These are phyloP conservation scores for Scarus forsteni DNA, from an alignment of 2,797 vertebrate species.

Conservation along the genomic window DNA sequence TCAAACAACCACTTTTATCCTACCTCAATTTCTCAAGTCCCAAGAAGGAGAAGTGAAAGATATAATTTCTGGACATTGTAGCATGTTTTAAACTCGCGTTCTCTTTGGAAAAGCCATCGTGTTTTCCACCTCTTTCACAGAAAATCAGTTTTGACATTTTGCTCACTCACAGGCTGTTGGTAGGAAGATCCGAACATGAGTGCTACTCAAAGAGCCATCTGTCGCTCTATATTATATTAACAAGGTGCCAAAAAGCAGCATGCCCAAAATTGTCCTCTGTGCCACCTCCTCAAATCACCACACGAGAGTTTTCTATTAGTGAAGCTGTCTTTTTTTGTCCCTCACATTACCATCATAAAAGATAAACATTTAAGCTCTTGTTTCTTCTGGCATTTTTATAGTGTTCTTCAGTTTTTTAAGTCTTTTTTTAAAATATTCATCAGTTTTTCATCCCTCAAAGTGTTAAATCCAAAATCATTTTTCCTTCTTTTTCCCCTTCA, in stretches of 20 bases:
- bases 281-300: constrained; percentile 51
- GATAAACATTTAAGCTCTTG: background rate
- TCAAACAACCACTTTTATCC: no score
- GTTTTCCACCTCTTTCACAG: constrained; percentile 7
- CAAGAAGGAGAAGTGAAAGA: no score
- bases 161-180: constrained; percentile 31
- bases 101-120: background rate
- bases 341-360: constrained; percentile 1
- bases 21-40: no score
- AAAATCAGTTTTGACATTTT: constrained; percentile 11
- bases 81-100: background rate
- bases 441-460: constrained; percentile 10
- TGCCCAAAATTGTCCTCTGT: constrained; percentile 57
- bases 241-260: constrained; percentile 62
- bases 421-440: background rate
- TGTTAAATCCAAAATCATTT: constrained; percentile 22
- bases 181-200: constrained; percentile 39
- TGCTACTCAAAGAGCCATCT: constrained; percentile 69
- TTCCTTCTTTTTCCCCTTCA: constrained; percentile 19
- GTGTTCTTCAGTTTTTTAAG: no score
- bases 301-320: constrained; percentile 46
- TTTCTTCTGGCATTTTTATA: no score
- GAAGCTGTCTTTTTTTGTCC: constrained; percentile 8
- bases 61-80: no score
- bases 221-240: constrained; percentile 46